Conservation (phyloP, 37 sponge, comb jelly and placozoan genomes). For the Agelas oroides region DNA sequence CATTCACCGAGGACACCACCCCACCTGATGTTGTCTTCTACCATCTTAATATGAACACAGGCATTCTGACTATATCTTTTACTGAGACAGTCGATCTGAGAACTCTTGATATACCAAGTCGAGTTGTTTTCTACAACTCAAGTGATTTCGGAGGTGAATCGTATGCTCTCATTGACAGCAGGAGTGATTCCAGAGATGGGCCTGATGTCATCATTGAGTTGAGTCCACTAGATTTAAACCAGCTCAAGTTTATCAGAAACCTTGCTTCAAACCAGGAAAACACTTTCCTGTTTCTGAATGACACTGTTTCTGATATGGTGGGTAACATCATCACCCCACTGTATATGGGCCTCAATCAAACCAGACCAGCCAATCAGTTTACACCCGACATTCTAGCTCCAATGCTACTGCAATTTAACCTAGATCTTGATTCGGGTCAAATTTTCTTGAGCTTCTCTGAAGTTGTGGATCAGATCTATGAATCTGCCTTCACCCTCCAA, state of each 20-base stretch:
- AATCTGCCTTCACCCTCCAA: constrained; percentile 46
- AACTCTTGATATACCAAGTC: constrained; percentile 62
- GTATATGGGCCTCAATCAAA: constrained; percentile 57
- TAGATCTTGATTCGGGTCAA: constrained; percentile 80
- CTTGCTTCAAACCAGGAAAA: constrained; percentile 42
- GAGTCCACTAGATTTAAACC: constrained; percentile 72
- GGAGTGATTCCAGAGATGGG: constrained; percentile 59
- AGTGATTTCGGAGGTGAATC: constrained; percentile 47
- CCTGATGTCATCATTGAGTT: constrained; percentile 65
- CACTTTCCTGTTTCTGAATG: constrained; percentile 79
- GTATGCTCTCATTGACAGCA: constrained; percentile 71
- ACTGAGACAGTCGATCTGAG: constrained; percentile 79
- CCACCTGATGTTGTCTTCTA: constrained; percentile 73
- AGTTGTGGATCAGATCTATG: constrained; percentile 68
- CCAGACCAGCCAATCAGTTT: constrained; percentile 64
- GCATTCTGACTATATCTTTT: constrained; percentile 62
- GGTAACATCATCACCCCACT: constrained; percentile 81
- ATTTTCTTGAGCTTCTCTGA: constrained; percentile 89
- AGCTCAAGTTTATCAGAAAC: constrained; percentile 80
- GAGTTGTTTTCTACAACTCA: constrained; percentile 74
- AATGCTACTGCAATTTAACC: constrained; percentile 57
- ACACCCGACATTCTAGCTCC: constrained; percentile 67
- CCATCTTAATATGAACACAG: constrained; percentile 70
- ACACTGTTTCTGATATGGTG: constrained; percentile 78
- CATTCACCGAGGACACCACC: constrained; percentile 78